Conservation (phyloP, 2,797 vertebrate species). For the Pipistrellus nathusii region DNA sequence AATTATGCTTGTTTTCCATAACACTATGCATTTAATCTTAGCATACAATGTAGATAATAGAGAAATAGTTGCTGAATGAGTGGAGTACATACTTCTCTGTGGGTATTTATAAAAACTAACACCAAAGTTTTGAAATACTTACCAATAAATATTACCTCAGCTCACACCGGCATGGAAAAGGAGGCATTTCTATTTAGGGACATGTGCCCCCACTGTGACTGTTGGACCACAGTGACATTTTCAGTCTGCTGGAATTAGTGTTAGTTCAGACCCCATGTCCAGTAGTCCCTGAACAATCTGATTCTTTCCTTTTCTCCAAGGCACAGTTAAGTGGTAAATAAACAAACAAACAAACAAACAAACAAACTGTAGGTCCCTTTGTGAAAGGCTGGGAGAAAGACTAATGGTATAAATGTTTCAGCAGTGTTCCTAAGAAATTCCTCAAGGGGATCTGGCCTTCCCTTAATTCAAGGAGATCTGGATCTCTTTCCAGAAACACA, state of each 20-base stretch:
- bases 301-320: background rate
- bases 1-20: background rate
- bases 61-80: background rate
- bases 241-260: background rate
- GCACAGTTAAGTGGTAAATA: background rate
- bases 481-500: background rate
- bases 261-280: background rate
- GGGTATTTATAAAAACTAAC: background rate
- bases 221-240: background rate
- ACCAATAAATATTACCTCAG: background rate
- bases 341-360: too few species aligned
- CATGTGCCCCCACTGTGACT: background rate
- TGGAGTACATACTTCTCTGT: background rate
- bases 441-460: background rate
- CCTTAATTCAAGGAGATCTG: background rate
- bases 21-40: background rate
- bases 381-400: background rate
- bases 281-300: background rate
- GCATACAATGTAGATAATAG: background rate
- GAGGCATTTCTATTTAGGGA: background rate
- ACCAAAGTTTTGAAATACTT: background rate
- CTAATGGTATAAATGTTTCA: background rate
- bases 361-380: background rate
- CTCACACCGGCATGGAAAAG: background rate
- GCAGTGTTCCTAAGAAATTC: background rate